Base-by-base conservation (phyloP, 2,888 invertebrate species). In the Campoplex capitator region DNA sequence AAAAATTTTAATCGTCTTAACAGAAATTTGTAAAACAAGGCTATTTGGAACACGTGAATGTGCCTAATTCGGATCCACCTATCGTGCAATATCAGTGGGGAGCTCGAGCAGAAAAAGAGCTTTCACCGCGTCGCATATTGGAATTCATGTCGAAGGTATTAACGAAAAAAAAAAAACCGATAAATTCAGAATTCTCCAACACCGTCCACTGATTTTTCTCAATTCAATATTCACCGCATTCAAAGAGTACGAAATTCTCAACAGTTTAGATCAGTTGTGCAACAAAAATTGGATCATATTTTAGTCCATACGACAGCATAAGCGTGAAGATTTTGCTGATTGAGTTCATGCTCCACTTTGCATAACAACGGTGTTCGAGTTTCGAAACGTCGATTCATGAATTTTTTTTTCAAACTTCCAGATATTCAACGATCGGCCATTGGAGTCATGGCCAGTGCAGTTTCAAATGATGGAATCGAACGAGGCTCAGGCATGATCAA, bases 71-170 rank as follows among this genome's bases (percentile, higher is more conserved):
- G 23, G 95, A 95, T 16, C 90, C 94, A 16, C 92, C 94, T 0
- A 35, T 73, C 8, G 35, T 86, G 4, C 93, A 95, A 0, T 96
- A 95, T 86, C 93, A 94, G 77, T 96, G 96, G 96, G 96, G 96
- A 18, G 93, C 94, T 54, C 92, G 96, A 62, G 95, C 96, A 0
- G 90, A 92, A 0, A 92, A 95, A 62, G 96, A 96, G 89, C 89
- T 96, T 16, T 94, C 95, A 0, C 95, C 95, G 88, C 92, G 95
- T 56, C 93, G 94, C 32, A 89, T 96, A 2, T 92, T 96, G 16
- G 93, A 95, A 38, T 96, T 96, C 92, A 94, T 96, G 90, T 95
- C 95, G 0, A 91, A 95, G 93, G 96, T 96, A 93, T 38, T 70
- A 23, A 8, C 6, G 1, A 67, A 23, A 23, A n/a, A 9, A 67